Percentiles rank a stretch among this genome's conserved stretches.
These are phyloP conservation scores for Hippocampus abdominalis DNA, from an alignment of 2,113 vertebrate genomes.

Conservation along the genomic window DNA sequence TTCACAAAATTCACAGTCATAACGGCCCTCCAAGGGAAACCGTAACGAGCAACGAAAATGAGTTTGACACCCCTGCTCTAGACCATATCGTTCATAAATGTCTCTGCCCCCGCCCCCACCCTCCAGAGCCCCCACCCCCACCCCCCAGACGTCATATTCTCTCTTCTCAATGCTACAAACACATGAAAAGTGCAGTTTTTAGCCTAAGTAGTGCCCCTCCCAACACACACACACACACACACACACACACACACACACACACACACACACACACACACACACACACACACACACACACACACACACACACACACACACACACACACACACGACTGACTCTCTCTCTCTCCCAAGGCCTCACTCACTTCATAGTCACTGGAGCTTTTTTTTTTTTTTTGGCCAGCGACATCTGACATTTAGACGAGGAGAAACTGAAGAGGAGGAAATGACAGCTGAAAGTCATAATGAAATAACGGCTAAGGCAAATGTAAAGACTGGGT, in stretches of 20 bases:
- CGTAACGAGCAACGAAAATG: too few species aligned
- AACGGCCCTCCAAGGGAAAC: too few species aligned
- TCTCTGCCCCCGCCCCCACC: slow-evolving; percentile 16
- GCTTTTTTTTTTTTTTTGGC: slow-evolving; percentile 19
- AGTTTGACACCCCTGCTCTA: too few species aligned
- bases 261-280: slow-evolving; percentile 15
- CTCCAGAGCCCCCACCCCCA: slow-evolving; percentile 33
- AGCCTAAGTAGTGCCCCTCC: slow-evolving; percentile 22
- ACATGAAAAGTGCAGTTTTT: slow-evolving; percentile 52
- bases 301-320: slow-evolving; percentile 1
- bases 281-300: slow-evolving; percentile 14
- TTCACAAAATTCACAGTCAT: too few species aligned
- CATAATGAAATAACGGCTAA: not conserved
- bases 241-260: slow-evolving; percentile 13
- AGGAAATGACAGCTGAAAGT: not conserved
- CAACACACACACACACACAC: slow-evolving; percentile 14
- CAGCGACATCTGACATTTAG: slow-evolving; percentile 53
- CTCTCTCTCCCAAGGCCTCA: slow-evolving; percentile 6
- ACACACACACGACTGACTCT: not conserved
- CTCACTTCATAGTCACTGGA: slow-evolving; percentile 12
- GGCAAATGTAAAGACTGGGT: not conserved
- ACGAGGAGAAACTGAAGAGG: slow-evolving; percentile 14
- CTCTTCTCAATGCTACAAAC: slow-evolving; percentile 44
- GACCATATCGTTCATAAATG: too few species aligned
- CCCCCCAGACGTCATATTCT: slow-evolving; percentile 46